These are phyloP conservation scores for Trichogramma evanescens DNA, from an alignment of 2,888 invertebrate species.

Conservation along the genomic window DNA sequence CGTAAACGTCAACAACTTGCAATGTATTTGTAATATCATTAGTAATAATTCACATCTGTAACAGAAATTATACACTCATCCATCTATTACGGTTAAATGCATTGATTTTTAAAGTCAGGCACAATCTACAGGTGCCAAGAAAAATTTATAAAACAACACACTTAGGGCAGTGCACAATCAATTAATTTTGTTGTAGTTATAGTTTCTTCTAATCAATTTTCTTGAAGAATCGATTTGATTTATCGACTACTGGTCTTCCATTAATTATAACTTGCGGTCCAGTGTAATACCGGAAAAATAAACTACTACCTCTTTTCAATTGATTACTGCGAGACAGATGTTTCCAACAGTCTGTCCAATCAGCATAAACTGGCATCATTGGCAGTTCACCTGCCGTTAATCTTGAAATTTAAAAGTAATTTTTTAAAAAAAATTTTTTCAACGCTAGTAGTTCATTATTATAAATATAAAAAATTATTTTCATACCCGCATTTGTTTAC, in stretches of 20 bases:
- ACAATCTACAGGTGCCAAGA: not conserved
- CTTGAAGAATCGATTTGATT: conserved; percentile 5
- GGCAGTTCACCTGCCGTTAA: conserved; percentile 72
- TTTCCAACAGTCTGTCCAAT: conserved; percentile 79
- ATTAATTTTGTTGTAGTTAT: not conserved
- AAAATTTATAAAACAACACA: conserved; percentile 9
- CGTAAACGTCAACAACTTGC: too few species aligned
- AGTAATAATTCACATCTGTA: not conserved
- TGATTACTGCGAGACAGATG: conserved; percentile 69
- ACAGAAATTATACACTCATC: too few species aligned
- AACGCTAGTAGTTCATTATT: not conserved
- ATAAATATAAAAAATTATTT: conserved; percentile 4
- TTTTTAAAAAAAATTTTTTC: not conserved
- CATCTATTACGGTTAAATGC: conserved; percentile 12
- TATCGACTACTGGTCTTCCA: conserved; percentile 22
- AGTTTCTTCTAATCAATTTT: conserved; percentile 4
- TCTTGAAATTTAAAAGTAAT: conserved; percentile 4
- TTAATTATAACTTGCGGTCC: conserved; percentile 44
- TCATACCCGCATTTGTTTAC: conserved; percentile 68
- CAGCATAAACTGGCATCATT: conserved; percentile 71
- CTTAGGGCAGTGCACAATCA: conserved; percentile 3
- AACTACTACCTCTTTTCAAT: conserved; percentile 78
- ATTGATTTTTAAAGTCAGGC: conserved; percentile 1
- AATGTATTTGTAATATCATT: too few species aligned
- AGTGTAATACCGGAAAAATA: conserved; percentile 68